Conservation (phyloP, 2,113 vertebrate species). For the Macquaria ambigua region DNA sequence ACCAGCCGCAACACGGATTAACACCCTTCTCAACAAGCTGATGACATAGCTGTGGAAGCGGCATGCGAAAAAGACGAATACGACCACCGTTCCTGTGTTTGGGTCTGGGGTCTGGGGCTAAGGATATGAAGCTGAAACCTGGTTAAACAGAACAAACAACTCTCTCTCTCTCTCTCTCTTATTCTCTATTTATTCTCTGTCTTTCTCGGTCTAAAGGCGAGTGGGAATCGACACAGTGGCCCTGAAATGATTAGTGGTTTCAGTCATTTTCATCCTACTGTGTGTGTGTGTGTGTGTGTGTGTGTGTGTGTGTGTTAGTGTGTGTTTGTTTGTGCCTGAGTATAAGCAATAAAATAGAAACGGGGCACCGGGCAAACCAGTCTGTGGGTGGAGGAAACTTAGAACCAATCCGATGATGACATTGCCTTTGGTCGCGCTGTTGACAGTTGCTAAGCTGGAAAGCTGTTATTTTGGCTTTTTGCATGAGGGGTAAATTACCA, state of each 20-base stretch:
- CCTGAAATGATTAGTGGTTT: slow-evolving; percentile 75
- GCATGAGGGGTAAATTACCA: slow-evolving; percentile 49
- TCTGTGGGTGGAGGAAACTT: slow-evolving; percentile 72
- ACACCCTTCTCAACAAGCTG: slow-evolving; percentile 32
- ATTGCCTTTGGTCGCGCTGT: slow-evolving; percentile 63
- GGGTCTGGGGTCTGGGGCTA: neutral
- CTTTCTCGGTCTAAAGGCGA: slow-evolving; percentile 7
- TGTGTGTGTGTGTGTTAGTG: slow-evolving; percentile 46
- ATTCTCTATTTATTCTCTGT: neutral
- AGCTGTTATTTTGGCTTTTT: slow-evolving; percentile 67
- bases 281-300: slow-evolving; percentile 55
- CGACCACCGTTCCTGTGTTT: neutral
- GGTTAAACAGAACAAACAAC: slow-evolving; percentile 14
- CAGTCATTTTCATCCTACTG: slow-evolving; percentile 67
- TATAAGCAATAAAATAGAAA: slow-evolving; percentile 67
- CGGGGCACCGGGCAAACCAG: slow-evolving; percentile 54
- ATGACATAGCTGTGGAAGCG: slow-evolving; percentile 14
- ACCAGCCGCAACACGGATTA: slow-evolving; percentile 31
- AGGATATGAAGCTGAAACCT: slow-evolving; percentile 11
- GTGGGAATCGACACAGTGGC: slow-evolving; percentile 65
- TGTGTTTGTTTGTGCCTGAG: slow-evolving; percentile 64
- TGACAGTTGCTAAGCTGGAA: slow-evolving; percentile 70
- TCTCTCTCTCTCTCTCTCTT: neutral
- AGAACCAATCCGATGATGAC: slow-evolving; percentile 69
- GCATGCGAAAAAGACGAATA: neutral